Percentiles rank a stretch among this genome's conserved stretches.
Conservation (phyloP, 2,797 vertebrate genomes). For the Micromesistius poutassou region DNA sequence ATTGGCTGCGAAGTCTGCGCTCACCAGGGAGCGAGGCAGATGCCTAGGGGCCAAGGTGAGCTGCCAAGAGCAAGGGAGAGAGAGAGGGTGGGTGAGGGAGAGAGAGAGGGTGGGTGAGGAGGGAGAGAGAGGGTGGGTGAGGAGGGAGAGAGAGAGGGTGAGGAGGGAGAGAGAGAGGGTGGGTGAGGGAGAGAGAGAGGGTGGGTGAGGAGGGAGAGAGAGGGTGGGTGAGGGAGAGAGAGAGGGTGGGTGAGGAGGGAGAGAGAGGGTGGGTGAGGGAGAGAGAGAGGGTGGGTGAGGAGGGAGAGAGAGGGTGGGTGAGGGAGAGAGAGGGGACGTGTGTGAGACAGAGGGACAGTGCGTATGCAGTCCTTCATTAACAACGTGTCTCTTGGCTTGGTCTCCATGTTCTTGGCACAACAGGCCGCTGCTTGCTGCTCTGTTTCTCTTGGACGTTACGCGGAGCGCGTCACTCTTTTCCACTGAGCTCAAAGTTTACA, state of each 20-base stretch:
- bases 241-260: background rate
- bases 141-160: background rate
- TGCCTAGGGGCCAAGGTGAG: conserved; percentile 86
- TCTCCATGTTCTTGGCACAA: background rate
- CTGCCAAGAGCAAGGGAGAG: conserved; percentile 59
- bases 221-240: background rate
- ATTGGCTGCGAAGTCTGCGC: conserved; percentile 95
- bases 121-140: background rate
- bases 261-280: background rate
- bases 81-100: background rate
- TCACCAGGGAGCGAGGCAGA: conserved; percentile 87
- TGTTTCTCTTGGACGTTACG: background rate
- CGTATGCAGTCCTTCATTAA: background rate
- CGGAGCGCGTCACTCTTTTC: background rate
- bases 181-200: background rate
- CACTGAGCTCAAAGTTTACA: background rate
- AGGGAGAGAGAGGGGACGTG: background rate
- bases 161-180: background rate
- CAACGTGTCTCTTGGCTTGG: background rate
- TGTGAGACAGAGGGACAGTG: background rate
- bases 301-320: background rate
- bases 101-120: background rate
- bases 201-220: no score
- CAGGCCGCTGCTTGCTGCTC: background rate
- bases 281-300: background rate